Base-by-base conservation (phyloP, 2,888 invertebrate genomes). In the Balanococcus diminutus region DNA sequence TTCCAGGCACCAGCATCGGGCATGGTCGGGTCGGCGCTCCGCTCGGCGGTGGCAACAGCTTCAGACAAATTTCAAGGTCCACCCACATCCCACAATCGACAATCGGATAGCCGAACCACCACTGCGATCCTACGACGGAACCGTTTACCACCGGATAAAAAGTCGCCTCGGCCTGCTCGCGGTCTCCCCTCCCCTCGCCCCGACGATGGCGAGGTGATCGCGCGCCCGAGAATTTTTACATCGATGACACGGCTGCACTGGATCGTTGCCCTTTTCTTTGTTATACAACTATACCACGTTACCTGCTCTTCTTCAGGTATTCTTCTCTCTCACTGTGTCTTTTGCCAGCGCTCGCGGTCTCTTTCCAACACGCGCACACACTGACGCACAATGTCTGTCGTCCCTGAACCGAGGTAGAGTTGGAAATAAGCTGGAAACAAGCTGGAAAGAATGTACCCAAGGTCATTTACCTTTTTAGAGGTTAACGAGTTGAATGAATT, bases 241-340 rank as follows among this genome's bases (percentile, higher is more conserved):
- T 56, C 42, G 72, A 39, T 61, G 39, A 56, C 72, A 39, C 84
- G 84, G 72, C 39, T 39, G 72, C 84, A 84, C 84, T 84, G 84
- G 84, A 84, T 84, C 84, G 84, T 84, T 84, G 84, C 84, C 84
- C 84, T 84, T 84, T 84, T 72, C 84, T 84, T 84, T 84, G 84
- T 84, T 72, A 61, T 61, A 61, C n/a, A 39, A 22, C 25, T 14
- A 36, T 42, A 19, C 42, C 82, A 82, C 42, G 82, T 6, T 82
- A 51, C 28, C 46, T 82, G 82, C 16, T 84, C 61, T 84, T 72
- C 22, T 84, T 67, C 84, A 14, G 67, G 14, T 4, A 6, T 67
- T 5, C 22, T 2, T 25, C 61, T 67, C 16, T 67, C 28, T 25
- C 61, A 28, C 16, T 67, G 11, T 31, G 67, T 67, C 31, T 31